Evolutionary conservation across 2,113 vertebrate genomes (phyloP).

Genomic region (Corythornis cristatus): DNA sequence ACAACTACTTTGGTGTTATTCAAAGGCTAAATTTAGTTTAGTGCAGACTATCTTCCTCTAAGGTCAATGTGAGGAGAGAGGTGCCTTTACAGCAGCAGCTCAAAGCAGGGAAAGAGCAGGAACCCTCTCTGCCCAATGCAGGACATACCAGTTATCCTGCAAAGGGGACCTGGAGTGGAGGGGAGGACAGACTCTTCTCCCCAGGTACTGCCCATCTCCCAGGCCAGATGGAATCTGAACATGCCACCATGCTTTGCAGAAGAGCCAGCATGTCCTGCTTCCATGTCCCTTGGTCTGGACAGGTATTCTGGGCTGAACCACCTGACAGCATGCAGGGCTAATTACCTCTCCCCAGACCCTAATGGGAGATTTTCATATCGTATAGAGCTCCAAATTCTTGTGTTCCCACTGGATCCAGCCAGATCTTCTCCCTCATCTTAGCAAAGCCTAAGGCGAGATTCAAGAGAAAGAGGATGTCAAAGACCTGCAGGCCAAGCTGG

Average conservation of each 20-base stretch:
- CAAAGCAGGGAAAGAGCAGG: neutral
- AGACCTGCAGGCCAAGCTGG: neutral
- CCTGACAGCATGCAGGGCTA: slow-evolving; percentile 43
- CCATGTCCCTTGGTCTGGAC: neutral
- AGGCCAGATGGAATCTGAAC: neutral
- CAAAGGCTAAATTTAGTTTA: slow-evolving; percentile 21
- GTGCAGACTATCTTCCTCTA: neutral
- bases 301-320: neutral
- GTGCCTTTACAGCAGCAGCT: neutral
- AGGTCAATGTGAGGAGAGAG: neutral
- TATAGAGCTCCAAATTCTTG: slow-evolving; percentile 48
- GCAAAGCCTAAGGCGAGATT: slow-evolving; percentile 62
- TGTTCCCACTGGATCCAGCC: slow-evolving; percentile 49
- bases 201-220: neutral
- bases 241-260: neutral
- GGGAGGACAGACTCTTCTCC: neutral
- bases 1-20: neutral
- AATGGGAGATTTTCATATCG: slow-evolving; percentile 37
- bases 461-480: slow-evolving; percentile 57
- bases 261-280: neutral
- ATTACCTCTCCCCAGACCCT: slow-evolving; percentile 63
- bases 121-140: neutral
- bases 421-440: slow-evolving; percentile 62
- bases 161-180: neutral
- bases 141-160: neutral